A percentile compares a stretch with the other conserved stretches of the same genome.
phyloP scores from a whole-genome alignment of 2,888 invertebrate species.

The Spodoptera exigua region DNA sequence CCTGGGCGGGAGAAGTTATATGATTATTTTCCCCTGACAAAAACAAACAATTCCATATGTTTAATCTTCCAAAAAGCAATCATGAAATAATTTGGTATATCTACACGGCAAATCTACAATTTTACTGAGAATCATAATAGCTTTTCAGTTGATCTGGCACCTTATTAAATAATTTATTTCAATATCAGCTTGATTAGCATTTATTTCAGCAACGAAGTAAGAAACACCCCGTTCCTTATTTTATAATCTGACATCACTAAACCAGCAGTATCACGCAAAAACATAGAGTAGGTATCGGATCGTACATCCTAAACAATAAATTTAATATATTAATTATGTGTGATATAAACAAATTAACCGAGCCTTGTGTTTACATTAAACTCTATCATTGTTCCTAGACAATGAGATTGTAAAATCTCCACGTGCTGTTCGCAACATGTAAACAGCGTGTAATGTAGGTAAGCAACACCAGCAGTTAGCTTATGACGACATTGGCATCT shows the following conservation, averaged over 20 bases:
- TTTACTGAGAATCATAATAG: too few species aligned
- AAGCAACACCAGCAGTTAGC: constrained; percentile 21
- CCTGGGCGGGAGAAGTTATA: too few species aligned
- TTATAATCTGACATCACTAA: not conserved
- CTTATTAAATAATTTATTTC: too few species aligned
- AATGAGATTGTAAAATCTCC: constrained; percentile 44
- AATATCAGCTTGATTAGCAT: not conserved
- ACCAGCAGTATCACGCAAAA: not conserved
- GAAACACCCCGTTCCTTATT: not conserved
- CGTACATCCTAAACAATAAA: not conserved
- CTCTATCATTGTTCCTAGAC: constrained; percentile 49
- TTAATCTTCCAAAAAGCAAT: constrained; percentile 13
- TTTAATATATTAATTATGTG: constrained; percentile 34
- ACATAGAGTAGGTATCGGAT: constrained; percentile 5
- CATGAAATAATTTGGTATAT: not conserved
- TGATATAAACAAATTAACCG: constrained; percentile 29
- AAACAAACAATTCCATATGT: too few species aligned
- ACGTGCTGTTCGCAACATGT: constrained; percentile 47
- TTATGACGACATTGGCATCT: constrained; percentile 6
- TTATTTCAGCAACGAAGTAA: not conserved
- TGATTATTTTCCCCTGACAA: too few species aligned
- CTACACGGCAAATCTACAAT: too few species aligned
- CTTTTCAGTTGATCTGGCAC: too few species aligned
- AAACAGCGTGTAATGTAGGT: constrained; percentile 30
- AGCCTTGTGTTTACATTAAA: constrained; percentile 33